Base-by-base conservation (phyloP, 2,888 invertebrate genomes). In the Nemotelus pantherinus region DNA sequence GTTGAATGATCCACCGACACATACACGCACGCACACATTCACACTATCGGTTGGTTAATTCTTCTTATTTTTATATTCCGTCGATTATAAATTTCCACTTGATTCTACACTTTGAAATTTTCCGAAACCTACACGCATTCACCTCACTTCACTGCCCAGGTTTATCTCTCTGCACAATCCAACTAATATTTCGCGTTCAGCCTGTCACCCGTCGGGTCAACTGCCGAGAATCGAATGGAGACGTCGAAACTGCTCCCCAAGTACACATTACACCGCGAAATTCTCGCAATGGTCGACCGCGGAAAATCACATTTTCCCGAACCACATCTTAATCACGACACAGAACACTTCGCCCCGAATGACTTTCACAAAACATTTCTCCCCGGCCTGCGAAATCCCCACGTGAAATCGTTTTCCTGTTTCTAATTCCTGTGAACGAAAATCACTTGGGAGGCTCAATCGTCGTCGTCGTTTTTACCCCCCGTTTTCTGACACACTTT, bases 401-500 rank as follows among this genome's bases (percentile, higher is more conserved):
- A 65, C 65, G 65, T 65, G 65, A 65, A 65, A 65, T 45, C 9
- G 44, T 47, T 45, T 47, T 25, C 7, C 65, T 65, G 25, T 47
- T 65, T 25, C 65, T n/a, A 47, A 65, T 10, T 65, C 39, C 47
- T 25, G n/a, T 65, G 45, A 50, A 55, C 9, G 50, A 67, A 48
- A 67, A 48, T 39, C 67, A 67, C 25, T n/a, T 47, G 47, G 67
- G 47, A 70, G 70, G 55, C 70, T 70, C 55, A 6, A 55, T 55
- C 55, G 47, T n/a, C 41, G 53, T n/a, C 53, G 70, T 55, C 70
- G 70, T 70, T 53, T 50, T 45, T 43, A 55, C 55, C 70, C 53
- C 55, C 55, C 70, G 70, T 70, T 70, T 70, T 70, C 70, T 70
- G 70, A 70, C 70, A 70, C 70, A 70, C 70, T 70, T 70, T 70